Evolutionary conservation across 1,140 invertebrate species (phyloP).

Genomic region (Odontomachus brunneus): DNA sequence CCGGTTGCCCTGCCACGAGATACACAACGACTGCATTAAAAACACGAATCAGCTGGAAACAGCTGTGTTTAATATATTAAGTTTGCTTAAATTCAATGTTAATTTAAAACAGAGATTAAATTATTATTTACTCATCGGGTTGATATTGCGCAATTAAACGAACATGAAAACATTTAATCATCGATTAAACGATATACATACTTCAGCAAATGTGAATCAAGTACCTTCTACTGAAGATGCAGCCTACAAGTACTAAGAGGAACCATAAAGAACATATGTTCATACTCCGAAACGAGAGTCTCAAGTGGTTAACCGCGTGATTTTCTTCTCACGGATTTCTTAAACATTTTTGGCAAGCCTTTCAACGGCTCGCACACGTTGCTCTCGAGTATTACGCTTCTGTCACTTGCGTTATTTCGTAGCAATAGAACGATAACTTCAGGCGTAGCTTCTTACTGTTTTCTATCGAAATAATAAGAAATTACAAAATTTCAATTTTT

Average conservation of each 20-base stretch:
- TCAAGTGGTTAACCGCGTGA: slow-evolving; percentile 41
- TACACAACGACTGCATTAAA: not conserved
- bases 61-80: not conserved
- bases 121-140: not conserved
- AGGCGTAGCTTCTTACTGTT: not conserved
- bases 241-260: slow-evolving; percentile 60
- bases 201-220: not conserved
- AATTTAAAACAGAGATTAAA: not conserved
- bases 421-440: slow-evolving; percentile 36
- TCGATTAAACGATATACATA: not conserved
- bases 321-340: slow-evolving; percentile 53
- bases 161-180: not conserved
- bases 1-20: slow-evolving; percentile 48
- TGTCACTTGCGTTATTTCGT: slow-evolving; percentile 3
- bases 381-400: slow-evolving; percentile 38
- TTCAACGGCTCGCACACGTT: slow-evolving; percentile 49
- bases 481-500: too few relatives aligned
- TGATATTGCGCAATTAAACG: not conserved
- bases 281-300: slow-evolving; percentile 71
- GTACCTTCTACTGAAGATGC: slow-evolving; percentile 65
- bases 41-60: not conserved
- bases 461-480: too few relatives aligned
- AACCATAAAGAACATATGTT: slow-evolving; percentile 72
- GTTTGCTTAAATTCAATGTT: not conserved
- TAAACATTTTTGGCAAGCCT: slow-evolving; percentile 40